Percentiles rank a stretch among this genome's conserved stretches.
Conservation (phyloP, 2,113 vertebrate genomes). For the Chamaea fasciata region DNA sequence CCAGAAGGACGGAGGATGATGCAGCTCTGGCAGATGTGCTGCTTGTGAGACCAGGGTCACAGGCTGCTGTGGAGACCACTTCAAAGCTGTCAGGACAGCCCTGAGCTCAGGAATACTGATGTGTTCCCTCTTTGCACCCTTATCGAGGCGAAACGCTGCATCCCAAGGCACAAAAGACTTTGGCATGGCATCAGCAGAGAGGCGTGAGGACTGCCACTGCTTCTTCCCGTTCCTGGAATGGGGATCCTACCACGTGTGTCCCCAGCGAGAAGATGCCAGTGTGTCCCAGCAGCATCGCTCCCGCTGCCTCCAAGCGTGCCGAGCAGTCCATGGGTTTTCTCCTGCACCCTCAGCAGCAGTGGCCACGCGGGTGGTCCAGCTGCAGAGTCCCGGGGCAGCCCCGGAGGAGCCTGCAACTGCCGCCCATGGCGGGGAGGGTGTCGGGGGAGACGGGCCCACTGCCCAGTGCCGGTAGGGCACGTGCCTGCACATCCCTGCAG, state of each 20-base stretch:
- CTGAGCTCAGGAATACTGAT: neutral
- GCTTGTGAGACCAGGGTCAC: neutral
- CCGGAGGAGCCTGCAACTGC: neutral
- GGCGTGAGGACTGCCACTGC: neutral
- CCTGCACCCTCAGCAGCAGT: too few relatives aligned
- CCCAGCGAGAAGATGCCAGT: neutral
- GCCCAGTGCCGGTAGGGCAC: neutral
- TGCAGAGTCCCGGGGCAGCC: neutral
- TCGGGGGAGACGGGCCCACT: fast-evolving
- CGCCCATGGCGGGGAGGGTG: neutral
- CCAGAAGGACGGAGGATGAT: neutral
- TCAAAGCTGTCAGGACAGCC: neutral
- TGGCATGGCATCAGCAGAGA: neutral
- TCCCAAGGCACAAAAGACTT: neutral
- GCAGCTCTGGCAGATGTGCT: neutral
- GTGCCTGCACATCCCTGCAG: neutral
- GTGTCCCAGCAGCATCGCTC: neutral
- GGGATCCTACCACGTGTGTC: neutral
- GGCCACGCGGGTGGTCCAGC: fast-evolving
- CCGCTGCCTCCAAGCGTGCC: fast-evolving
- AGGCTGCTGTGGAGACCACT: neutral
- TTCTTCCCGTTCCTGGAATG: neutral
- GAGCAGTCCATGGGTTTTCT: fast-evolving
- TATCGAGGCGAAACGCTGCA: fast-evolving
- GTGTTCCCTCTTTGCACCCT: neutral